phyloP scores from a whole-genome alignment of 2,888 invertebrate species.

The Gnatocerus cornutus region DNA sequence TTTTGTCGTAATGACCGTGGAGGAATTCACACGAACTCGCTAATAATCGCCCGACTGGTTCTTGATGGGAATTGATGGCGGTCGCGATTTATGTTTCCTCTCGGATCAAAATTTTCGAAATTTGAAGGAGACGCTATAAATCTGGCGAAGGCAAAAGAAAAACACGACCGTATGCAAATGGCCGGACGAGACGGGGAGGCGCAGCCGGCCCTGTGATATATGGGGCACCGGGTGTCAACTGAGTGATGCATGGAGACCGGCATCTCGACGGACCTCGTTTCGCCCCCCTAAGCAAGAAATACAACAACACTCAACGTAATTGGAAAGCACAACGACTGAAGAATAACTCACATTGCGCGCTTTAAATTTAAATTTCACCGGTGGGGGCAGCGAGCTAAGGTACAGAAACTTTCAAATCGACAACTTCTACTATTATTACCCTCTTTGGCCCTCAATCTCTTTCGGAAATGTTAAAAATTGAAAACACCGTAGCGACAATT shows the following conservation, averaged over 20 bases:
- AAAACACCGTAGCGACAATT: too few species aligned
- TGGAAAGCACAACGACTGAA: slow-evolving; percentile 54
- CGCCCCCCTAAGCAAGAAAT: slow-evolving; percentile 49
- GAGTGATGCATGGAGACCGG: slow-evolving; percentile 71
- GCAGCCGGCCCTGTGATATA: slow-evolving; percentile 70
- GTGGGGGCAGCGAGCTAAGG: too few species aligned
- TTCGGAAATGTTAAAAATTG: too few species aligned
- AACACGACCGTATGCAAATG: slow-evolving; percentile 71
- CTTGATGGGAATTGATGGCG: slow-evolving; percentile 52
- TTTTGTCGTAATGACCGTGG: slow-evolving; percentile 36
- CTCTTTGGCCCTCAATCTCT: too few species aligned
- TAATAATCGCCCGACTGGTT: slow-evolving; percentile 24
- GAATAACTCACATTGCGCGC: slow-evolving; percentile 31
- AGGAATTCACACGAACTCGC: slow-evolving; percentile 41
- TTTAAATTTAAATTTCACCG: slow-evolving; percentile 42
- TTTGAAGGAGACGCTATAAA: slow-evolving; percentile 66
- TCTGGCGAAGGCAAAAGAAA: slow-evolving; percentile 67
- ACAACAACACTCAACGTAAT: slow-evolving; percentile 61
- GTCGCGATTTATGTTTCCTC: slow-evolving; percentile 58
- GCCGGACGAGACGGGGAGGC: slow-evolving; percentile 49
- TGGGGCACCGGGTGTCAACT: slow-evolving; percentile 73
- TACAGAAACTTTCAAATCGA: too few species aligned
- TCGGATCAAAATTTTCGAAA: slow-evolving; percentile 39
- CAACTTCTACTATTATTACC: too few species aligned
- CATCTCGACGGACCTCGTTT: slow-evolving; percentile 54